Base-by-base conservation (phyloP, 53 echinoderm and acorn worm species). In the Hippasteria phrygiana region DNA sequence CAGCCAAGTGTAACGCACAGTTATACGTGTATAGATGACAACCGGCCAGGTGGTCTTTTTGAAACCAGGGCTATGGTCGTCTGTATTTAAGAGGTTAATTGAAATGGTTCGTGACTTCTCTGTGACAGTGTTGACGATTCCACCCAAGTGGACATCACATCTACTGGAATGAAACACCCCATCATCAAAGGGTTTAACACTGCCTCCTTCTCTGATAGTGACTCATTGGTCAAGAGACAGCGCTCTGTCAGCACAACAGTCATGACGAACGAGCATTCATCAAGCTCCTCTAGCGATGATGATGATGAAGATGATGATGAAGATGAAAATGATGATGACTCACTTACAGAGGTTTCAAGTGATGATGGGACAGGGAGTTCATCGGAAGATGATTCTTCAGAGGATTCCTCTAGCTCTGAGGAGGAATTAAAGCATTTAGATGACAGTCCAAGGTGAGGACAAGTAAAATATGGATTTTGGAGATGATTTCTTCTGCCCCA, bases 201-300 rank as follows among this genome's bases (percentile, higher is more conserved):
- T 28, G 47, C 51, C 50, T 70, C 26, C 51, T 83, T 69, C 51
- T 84, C 51, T 5, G 71, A 85, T 2, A 31, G 50, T 5, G 71
- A 85, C 51, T 2, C 27, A 55, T 22, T 34, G 0, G n/a, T 16
- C 85, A 59, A 37, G 17, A 69, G 85, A 70, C 70, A 71, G 70
- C 85, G 85, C 53, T 85, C 85, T 47, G 85, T 37, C 5, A 85
- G 85, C 51, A 70, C 70, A 33, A 85, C 85, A 31, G 20, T 37
- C 51, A 48, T 20, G 33, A 46, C 70, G 9, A 55, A 77, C 0
- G 47, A 50, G 4, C 50, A 51, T 47, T 65, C 82, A 18, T 35
- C 22, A 3, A 59, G 22, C 22, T 56, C 56, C 33, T 53, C 55
- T 22, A 78, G 78, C 32, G 59, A 59, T 14, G 59, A 37, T 3